Evolutionary conservation across 2,113 vertebrate species (phyloP).

Genomic region (Motacilla tschutschensis): DNA sequence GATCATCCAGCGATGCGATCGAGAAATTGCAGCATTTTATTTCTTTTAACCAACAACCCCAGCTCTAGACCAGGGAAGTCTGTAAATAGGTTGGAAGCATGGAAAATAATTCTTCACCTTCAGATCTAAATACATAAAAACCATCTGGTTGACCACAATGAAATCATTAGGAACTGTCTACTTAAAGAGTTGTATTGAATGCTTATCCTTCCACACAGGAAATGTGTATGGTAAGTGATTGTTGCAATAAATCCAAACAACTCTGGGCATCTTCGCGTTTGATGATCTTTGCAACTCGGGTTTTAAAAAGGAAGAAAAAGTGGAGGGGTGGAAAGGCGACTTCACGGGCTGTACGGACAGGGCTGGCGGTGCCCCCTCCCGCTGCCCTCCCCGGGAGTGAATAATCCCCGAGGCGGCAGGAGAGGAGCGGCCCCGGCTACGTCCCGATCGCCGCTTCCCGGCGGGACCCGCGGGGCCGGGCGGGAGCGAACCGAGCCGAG

Average conservation of each 20-base stretch:
- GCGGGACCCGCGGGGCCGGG: background rate
- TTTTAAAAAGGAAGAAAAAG: conserved; percentile 7
- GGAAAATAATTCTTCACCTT: conserved; percentile 70
- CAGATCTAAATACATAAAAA: conserved; percentile 65
- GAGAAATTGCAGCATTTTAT: conserved; percentile 38
- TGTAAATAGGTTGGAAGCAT: conserved; percentile 55
- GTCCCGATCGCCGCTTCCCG: background rate
- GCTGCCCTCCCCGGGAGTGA: background rate
- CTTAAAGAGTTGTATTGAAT: conserved; percentile 58
- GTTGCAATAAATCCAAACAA: conserved; percentile 68
- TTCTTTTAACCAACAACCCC: conserved; percentile 10
- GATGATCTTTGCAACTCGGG: conserved; percentile 37
- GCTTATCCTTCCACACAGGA: conserved; percentile 71
- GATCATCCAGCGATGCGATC: conserved; percentile 21
- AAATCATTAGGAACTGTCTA: conserved; percentile 72
- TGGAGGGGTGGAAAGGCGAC: background rate
- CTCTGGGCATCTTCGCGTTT: conserved; percentile 44
- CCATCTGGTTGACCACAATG: conserved; percentile 71
- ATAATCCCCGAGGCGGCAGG: background rate
- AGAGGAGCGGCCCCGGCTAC: background rate
- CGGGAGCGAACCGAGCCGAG: background rate
- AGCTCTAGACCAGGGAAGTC: conserved; percentile 53
- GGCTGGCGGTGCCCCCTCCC: background rate
- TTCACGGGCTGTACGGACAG: background rate
- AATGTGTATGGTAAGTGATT: conserved; percentile 67